Evolutionary conservation across 2,113 vertebrate genomes (phyloP).

Genomic region (Tyrannus savana): DNA sequence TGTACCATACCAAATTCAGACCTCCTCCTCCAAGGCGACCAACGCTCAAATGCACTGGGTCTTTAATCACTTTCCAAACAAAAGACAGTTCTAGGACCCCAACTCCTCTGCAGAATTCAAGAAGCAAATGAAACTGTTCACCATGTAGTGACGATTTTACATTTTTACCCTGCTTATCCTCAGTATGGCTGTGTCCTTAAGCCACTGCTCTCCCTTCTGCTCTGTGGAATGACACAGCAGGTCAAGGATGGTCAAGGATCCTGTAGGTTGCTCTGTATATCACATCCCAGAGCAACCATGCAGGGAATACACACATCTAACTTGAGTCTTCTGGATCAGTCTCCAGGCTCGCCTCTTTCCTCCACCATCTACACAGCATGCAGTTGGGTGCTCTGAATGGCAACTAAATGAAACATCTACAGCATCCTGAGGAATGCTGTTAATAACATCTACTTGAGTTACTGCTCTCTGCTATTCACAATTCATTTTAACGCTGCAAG

Average conservation of each 20-base stretch:
- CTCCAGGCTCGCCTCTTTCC: background rate
- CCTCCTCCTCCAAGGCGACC: background rate
- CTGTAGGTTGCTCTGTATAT: background rate
- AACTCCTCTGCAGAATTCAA: background rate
- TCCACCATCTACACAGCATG: background rate
- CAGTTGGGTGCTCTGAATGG: background rate
- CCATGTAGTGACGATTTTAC: accelerated
- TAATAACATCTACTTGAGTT: background rate
- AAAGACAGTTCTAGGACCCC: background rate
- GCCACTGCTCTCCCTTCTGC: background rate
- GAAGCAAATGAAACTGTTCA: background rate
- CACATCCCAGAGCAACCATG: background rate
- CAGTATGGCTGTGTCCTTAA: background rate
- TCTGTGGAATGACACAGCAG: background rate
- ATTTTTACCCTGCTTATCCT: background rate
- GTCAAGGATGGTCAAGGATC: background rate
- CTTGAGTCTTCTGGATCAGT: background rate
- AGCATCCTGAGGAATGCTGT: background rate
- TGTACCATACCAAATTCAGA: background rate
- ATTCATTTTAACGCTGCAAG: background rate
- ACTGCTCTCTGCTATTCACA: background rate
- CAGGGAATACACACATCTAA: background rate
- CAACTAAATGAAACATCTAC: background rate
- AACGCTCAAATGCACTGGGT: background rate
- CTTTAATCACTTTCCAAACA: background rate